These are phyloP conservation scores for Anarrhichthys ocellatus DNA, from an alignment of 2,113 vertebrate genomes.

Conservation along the genomic window DNA sequence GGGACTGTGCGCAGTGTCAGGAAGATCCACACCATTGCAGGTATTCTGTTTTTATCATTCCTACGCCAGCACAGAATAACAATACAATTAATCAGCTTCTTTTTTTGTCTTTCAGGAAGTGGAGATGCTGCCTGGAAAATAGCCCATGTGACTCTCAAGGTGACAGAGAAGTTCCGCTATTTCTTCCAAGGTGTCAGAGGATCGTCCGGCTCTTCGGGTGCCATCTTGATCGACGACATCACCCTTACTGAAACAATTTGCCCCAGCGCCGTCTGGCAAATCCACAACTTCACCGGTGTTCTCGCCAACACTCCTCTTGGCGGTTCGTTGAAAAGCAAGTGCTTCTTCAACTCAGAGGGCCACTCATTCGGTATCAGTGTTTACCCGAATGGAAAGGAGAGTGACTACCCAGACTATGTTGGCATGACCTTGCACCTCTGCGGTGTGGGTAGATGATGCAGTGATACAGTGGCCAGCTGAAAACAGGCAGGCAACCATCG, in stretches of 20 bases:
- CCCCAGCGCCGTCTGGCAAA: conserved; percentile 87
- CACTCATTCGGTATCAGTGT: conserved; percentile 87
- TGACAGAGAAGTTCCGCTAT: conserved; percentile 90
- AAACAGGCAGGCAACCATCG: conserved; percentile 86
- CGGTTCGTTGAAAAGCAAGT: conserved; percentile 69
- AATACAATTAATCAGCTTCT: not conserved
- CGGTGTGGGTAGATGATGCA: conserved; percentile 89
- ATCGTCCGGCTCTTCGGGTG: conserved; percentile 73
- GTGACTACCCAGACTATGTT: conserved; percentile 55
- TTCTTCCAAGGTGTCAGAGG: conserved; percentile 89
- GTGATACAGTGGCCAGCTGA: conserved; percentile 89
- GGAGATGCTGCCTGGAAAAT: conserved; percentile 87
- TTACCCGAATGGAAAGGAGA: conserved; percentile 73
- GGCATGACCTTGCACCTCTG: conserved; percentile 87
- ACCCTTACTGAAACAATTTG: conserved; percentile 87
- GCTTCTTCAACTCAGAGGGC: conserved; percentile 89
- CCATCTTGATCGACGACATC: conserved; percentile 89
- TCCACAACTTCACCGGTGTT: conserved; percentile 83
- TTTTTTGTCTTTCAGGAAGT: conserved; percentile 79
- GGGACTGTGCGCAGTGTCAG: conserved; percentile 81
- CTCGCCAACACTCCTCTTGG: conserved; percentile 51
- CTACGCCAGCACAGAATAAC: not conserved
- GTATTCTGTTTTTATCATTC: conserved; percentile 65
- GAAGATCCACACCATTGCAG: conserved; percentile 87
- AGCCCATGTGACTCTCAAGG: conserved; percentile 84